Base-by-base conservation (phyloP, 2,113 vertebrate species). In the Trinectes maculatus region DNA sequence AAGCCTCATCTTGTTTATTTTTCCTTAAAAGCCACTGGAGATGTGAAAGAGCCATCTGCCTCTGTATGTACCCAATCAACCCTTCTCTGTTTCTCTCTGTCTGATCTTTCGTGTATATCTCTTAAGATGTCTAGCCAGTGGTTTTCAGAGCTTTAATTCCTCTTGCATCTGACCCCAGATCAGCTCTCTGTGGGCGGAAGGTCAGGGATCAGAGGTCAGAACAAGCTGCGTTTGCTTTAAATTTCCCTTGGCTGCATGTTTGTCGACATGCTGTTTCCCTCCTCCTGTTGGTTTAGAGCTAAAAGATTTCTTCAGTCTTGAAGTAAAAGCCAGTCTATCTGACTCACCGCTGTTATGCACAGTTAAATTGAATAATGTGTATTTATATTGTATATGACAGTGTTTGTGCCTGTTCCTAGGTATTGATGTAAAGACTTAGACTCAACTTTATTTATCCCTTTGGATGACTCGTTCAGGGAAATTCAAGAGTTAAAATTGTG, bases 271-370 rank as follows among this genome's bases (percentile, higher is more conserved):
- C 26, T 74, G 42, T 63, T 34, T 43, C 15, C 56, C 10, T 54
- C 24, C 18, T 57, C 11, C 18, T 11, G 26, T 68, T 56, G 11
- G 29, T 56, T 40, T 47, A 18, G 77, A 56, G 53, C 49, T 40
- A 10, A 37, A 54, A 11, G 26, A 29, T 52, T 9, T 47, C 22
- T 34, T 9, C 36, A 59, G 49, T 63, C 57, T 73, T 68, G 58
- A 58, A 73, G 46, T 59, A 40, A 4, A 4, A 57, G 21, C 39
- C 1, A 15, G 12, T 36, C 6, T 56, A 19, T 59, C 71, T 68
- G 37, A 21, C 24, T 52, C 48, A 39, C 18, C 26, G 40, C 33
- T 52, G 22, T 39, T 67, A 53, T 48, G 12, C 43, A 48, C 16
- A 16, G 26, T 3, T 6, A 34, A 21, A 55, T 2, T 48, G 19